phyloP scores from a whole-genome alignment of 2,113 vertebrate genomes.

The Micronisus gabar region DNA sequence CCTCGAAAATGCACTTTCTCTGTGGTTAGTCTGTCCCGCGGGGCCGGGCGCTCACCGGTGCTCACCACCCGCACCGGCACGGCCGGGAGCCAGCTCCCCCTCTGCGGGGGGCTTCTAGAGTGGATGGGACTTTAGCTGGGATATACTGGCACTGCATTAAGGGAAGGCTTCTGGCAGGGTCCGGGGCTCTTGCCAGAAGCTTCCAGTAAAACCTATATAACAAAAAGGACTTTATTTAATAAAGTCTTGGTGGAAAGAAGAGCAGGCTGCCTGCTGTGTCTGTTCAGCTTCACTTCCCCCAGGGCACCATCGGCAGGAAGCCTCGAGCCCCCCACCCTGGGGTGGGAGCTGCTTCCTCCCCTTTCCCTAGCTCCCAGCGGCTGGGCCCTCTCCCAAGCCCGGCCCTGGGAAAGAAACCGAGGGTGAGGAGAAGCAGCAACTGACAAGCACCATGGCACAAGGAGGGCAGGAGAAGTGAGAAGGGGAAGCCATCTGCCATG shows the following conservation, averaged over 20 bases:
- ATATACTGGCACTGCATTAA: not conserved
- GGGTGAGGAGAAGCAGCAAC: not conserved
- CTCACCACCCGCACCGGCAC: not conserved
- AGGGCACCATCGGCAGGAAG: not conserved
- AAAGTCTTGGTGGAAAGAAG: slow-evolving; percentile 14
- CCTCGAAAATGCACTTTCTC: not conserved
- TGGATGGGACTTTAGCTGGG: not conserved
- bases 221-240: slow-evolving; percentile 27
- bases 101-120: fast-evolving
- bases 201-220: not conserved
- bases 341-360: not conserved
- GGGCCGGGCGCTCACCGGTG: fast-evolving
- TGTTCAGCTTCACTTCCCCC: not conserved
- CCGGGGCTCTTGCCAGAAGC: not conserved
- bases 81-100: not conserved
- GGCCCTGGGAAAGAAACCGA: not conserved
- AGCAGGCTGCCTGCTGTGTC: not conserved
- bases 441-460: not conserved
- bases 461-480: slow-evolving; percentile 1
- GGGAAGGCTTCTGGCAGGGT: not conserved
- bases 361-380: not conserved
- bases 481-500: not conserved
- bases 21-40: fast-evolving
- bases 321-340: not conserved
- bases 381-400: not conserved